Conservation (phyloP, 2,113 vertebrate genomes). For the Hippolais icterina region DNA sequence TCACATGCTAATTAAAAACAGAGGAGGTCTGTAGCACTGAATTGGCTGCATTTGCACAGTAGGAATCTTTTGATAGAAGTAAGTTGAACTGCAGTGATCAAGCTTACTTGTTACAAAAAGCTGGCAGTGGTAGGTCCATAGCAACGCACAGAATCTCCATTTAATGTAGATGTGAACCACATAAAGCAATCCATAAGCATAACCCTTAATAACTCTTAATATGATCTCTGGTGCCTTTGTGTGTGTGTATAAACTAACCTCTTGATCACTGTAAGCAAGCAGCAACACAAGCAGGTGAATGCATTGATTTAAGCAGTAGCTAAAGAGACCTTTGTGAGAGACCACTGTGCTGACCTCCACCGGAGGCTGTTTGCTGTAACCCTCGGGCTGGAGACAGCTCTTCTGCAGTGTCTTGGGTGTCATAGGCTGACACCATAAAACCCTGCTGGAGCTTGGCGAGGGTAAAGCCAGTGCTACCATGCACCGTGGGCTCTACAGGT, state of each 20-base stretch:
- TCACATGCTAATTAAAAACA: neutral
- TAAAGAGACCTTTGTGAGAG: neutral
- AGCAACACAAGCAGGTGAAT: neutral
- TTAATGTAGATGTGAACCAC: neutral
- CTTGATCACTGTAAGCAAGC: neutral
- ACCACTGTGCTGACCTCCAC: neutral
- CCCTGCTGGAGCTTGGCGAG: neutral
- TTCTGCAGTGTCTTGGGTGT: neutral
- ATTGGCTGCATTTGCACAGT: neutral
- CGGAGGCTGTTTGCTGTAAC: neutral
- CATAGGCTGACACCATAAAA: neutral
- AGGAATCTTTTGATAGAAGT: neutral
- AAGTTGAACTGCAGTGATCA: neutral
- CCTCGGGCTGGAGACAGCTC: accelerated
- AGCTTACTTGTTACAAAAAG: neutral
- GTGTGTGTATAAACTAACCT: neutral
- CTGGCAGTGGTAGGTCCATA: neutral
- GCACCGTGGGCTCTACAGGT: neutral
- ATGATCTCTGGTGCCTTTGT: neutral
- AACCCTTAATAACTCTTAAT: neutral
- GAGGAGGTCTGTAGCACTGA: neutral
- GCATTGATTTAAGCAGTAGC: neutral
- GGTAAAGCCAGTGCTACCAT: neutral
- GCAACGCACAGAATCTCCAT: neutral
- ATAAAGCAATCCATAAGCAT: neutral